Percentiles rank a stretch among this genome's conserved stretches.
phyloP scores from a whole-genome alignment of 2,113 vertebrate genomes.

The Procavia capensis region DNA sequence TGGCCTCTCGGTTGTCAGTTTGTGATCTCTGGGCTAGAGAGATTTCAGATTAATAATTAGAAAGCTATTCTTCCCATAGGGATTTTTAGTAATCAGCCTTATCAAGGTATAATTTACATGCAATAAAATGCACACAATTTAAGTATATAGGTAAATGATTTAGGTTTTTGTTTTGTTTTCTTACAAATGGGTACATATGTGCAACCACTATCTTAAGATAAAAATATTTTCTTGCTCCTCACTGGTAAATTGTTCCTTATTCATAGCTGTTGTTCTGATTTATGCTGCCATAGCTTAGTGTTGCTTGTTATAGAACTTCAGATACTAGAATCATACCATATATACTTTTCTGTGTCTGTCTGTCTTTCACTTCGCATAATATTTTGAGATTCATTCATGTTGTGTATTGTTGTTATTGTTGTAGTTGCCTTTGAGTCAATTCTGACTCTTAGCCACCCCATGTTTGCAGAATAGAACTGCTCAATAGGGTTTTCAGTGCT shows the following conservation, averaged over 20 bases:
- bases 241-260: background rate
- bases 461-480: background rate
- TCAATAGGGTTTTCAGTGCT: too few relatives aligned
- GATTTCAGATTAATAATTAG: background rate
- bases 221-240: conserved; percentile 32
- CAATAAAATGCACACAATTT: conserved; percentile 7
- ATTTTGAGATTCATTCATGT: conserved; percentile 47
- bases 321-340: conserved; percentile 18
- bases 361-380: conserved; percentile 21
- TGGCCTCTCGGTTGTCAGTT: background rate
- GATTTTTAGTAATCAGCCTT: conserved; percentile 43
- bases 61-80: background rate
- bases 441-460: background rate
- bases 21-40: background rate
- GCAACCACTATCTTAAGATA: background rate
- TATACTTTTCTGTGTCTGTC: background rate
- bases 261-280: conserved; percentile 20
- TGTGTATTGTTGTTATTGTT: too few relatives aligned
- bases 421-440: too few relatives aligned
- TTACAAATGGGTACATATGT: background rate
- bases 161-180: background rate
- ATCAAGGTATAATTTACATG: background rate
- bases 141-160: background rate
- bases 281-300: conserved; percentile 13
- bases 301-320: conserved; percentile 17